These are phyloP conservation scores for Agrotis ipsilon DNA, from an alignment of 2,888 invertebrate species.

Conservation along the genomic window DNA sequence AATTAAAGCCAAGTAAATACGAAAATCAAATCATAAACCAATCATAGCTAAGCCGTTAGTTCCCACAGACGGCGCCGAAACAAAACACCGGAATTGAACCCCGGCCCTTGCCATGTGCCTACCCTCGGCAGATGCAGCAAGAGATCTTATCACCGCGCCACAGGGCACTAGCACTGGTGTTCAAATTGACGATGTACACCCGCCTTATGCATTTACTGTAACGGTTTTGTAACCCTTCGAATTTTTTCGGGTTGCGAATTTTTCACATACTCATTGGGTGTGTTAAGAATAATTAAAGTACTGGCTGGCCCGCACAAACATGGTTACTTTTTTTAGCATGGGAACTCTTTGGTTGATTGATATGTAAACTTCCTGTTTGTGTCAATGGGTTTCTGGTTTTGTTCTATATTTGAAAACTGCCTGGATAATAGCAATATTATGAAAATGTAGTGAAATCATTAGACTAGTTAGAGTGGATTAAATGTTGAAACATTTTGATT, in stretches of 20 bases:
- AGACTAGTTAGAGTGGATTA: background rate
- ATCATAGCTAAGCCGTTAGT: slow-evolving; percentile 77
- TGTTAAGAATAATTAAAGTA: slow-evolving; percentile 39
- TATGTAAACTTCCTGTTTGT: background rate
- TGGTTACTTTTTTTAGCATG: background rate
- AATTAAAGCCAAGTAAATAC: slow-evolving; percentile 69
- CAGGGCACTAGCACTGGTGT: slow-evolving; percentile 82
- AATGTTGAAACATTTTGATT: background rate
- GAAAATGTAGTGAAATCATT: background rate
- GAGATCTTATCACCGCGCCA: slow-evolving; percentile 87
- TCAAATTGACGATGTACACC: slow-evolving; percentile 81
- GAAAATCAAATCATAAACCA: slow-evolving; percentile 85
- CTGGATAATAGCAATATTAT: background rate
- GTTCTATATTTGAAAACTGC: slow-evolving; percentile 9
- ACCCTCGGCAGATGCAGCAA: slow-evolving; percentile 85
- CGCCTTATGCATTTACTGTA: slow-evolving; percentile 84
- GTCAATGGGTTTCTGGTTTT: background rate
- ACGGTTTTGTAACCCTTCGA: slow-evolving; percentile 82
- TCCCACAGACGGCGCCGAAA: slow-evolving; percentile 84
- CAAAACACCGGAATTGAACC: slow-evolving; percentile 87
- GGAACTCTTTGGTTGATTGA: slow-evolving; percentile 5
- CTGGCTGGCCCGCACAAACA: slow-evolving; percentile 14
- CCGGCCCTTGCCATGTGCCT: slow-evolving; percentile 77
- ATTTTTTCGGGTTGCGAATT: slow-evolving; percentile 60
- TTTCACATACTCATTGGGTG: slow-evolving; percentile 49